A percentile compares a stretch with the other conserved stretches of the same genome.
Conservation (phyloP, 2,113 vertebrate genomes). For the Psephotus haematonotus region DNA sequence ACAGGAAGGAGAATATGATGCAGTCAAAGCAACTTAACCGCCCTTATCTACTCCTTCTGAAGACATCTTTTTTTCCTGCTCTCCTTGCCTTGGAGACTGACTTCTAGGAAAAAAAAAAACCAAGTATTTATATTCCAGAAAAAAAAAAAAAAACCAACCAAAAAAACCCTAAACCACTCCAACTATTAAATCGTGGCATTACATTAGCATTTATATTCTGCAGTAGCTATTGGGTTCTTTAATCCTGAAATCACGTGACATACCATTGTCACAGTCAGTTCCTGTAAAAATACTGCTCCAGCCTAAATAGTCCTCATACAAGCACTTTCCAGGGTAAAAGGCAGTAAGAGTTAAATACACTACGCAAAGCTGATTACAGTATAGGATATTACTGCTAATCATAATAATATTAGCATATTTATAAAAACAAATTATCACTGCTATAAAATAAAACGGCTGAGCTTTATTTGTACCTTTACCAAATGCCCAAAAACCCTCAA, state of each 20-base stretch:
- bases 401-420: neutral
- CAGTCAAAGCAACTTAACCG: neutral
- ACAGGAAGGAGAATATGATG: neutral
- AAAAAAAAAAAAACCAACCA: neutral
- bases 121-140: neutral
- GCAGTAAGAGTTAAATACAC: neutral
- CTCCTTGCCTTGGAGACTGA: neutral
- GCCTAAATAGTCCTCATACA: neutral
- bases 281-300: neutral
- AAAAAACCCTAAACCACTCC: neutral
- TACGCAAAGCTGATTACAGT: rapidly evolving
- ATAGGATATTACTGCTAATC: neutral
- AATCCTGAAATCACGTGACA: neutral
- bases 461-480: neutral
- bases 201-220: neutral
- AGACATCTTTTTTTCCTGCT: neutral
- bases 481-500: neutral
- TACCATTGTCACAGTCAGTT: rapidly evolving
- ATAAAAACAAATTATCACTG: neutral
- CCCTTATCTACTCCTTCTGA: neutral
- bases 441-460: neutral
- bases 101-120: neutral
- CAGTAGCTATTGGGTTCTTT: neutral
- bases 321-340: neutral
- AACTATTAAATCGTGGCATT: neutral